A percentile compares a stretch with the other conserved stretches of the same genome.
Conservation (phyloP, 2,797 vertebrate species). For the Crenichthys baileyi region DNA sequence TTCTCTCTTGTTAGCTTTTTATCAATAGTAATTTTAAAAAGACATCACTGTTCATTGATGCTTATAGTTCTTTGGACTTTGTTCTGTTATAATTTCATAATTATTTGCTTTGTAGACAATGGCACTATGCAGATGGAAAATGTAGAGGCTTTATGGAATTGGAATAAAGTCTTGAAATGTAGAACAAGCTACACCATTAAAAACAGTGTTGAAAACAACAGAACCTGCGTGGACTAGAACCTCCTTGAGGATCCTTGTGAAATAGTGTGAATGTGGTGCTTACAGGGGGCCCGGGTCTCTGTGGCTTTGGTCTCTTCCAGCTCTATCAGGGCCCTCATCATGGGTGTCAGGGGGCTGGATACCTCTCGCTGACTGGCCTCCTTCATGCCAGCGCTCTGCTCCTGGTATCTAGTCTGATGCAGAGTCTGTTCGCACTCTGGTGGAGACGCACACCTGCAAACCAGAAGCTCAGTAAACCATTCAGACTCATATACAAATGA, state of each 20-base stretch:
- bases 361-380: conserved; percentile 67
- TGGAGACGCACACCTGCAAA: conserved; percentile 77
- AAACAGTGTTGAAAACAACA: no score
- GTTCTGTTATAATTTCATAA: no score
- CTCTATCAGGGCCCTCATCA: conserved; percentile 91
- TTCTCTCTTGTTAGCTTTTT: no score
- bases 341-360: conserved; percentile 80
- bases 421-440: conserved; percentile 83
- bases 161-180: no score
- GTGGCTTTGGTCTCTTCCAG: conserved; percentile 88
- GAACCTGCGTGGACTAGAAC: no score
- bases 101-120: no score
- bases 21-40: no score
- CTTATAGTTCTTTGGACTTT: no score
- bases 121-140: no score
- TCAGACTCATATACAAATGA: neutral
- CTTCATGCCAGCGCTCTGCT: conserved; percentile 33
- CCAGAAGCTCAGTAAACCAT: conserved; percentile 37
- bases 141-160: no score
- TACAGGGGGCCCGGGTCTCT: conserved; percentile 84
- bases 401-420: conserved; percentile 49
- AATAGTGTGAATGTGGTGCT: conserved; percentile 48
- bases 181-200: no score
- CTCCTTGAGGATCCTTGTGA: neutral
- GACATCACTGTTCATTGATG: no score